These are phyloP conservation scores for Drosophila pseudotalamancana DNA, from an alignment of 2,888 invertebrate species.

Conservation along the genomic window DNA sequence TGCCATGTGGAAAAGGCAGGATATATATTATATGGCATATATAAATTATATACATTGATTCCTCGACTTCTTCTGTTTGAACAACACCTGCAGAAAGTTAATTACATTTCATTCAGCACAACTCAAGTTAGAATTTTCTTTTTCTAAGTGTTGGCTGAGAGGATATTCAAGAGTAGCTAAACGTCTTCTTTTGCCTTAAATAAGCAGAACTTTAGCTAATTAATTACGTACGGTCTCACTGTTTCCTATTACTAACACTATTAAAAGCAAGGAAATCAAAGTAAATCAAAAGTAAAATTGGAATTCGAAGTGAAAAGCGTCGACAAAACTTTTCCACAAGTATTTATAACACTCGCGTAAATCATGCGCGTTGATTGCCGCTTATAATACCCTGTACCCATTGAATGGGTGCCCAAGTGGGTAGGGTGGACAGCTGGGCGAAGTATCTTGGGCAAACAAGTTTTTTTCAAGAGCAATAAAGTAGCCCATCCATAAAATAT, in stretches of 20 bases:
- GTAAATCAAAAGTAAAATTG: background rate
- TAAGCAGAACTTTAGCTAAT: conserved; percentile 1
- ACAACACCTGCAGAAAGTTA: background rate
- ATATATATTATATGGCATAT: background rate
- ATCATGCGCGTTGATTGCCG: background rate
- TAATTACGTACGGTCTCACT: background rate
- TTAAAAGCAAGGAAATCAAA: background rate
- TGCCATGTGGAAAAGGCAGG: background rate
- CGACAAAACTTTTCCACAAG: conserved; percentile 19
- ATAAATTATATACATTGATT: background rate
- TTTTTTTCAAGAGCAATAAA: too few species aligned
- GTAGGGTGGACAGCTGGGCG: too few species aligned
- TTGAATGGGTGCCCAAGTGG: background rate
- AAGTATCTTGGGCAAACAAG: too few species aligned
- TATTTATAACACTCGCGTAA: conserved; percentile 6
- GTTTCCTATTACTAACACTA: background rate
- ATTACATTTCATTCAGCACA: background rate
- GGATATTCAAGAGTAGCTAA: background rate
- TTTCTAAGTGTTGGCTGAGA: background rate
- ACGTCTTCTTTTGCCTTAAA: too few species aligned
- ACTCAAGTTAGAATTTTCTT: background rate
- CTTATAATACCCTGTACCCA: background rate
- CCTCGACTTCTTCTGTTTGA: background rate
- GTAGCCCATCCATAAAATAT: too few species aligned
- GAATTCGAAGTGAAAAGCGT: conserved; percentile 11